Evolutionary conservation across 1,140 invertebrate species (phyloP), one percentile per base, ranked within the genome.

Genomic region (Liolophura sinensis): DNA sequence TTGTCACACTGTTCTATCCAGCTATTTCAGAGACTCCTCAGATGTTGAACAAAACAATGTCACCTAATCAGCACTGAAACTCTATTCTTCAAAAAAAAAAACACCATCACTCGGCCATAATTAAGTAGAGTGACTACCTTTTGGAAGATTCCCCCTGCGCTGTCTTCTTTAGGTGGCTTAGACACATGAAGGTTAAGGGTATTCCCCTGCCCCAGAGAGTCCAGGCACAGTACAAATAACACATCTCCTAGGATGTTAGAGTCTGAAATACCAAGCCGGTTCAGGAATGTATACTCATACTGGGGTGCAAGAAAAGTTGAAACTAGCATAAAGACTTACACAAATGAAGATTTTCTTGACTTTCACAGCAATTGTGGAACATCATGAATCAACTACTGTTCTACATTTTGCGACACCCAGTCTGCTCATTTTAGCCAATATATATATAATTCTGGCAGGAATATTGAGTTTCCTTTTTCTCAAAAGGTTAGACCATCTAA

Each of bases 161-260:
- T 91, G 50, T 91, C 93, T 57, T 97, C 92, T 78, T 92, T 93
- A 1, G 97, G 96, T 9, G 94, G 93, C 85, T 98, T 97, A 0
- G 97, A 99, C 0, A 99, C 95, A 85, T 99, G 97, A 79, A 98
- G 89, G 69, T 91, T 91, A 0, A 99, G 81, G 0, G 87, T 78
- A 72, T 89, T 85, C 59, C 85, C 85, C 27, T 85, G n/a, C 84
- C 87, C 89, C 60, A 97, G 84, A 0, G 93, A 90, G 79, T 99
- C 97, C 62, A 99, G 84, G 79, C 96, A 99, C 64, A 99, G 86
- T 0, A 95, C 93, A 84, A 94, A 96, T 3, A 83, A 74, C 24
- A 87, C 91, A 82, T 97, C 93, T 89, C 94, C 79, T 49, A 89
- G 62, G 60, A 87, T 65, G 64, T 76, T 82, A 25, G 69, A 73